phyloP scores from a whole-genome alignment of 1,140 invertebrate species.

The Drosophila auraria region DNA sequence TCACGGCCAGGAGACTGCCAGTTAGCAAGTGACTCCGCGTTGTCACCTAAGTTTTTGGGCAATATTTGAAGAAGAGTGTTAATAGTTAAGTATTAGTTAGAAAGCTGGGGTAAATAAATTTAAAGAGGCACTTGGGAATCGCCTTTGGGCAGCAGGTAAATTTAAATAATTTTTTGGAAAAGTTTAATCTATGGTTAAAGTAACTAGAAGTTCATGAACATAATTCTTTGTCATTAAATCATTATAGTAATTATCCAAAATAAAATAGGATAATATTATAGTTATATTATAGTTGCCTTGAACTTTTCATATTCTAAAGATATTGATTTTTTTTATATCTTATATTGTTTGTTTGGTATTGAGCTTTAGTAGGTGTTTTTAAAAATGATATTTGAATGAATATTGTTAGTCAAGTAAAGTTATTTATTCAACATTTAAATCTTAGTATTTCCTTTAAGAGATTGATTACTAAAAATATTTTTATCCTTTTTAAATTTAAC shows the following conservation, averaged over 20 bases:
- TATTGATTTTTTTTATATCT: too few species aligned
- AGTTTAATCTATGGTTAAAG: neutral
- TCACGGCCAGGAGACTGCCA: constrained; percentile 41
- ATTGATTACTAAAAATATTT: neutral
- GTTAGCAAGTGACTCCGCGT: constrained; percentile 16
- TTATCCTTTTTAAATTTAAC: neutral
- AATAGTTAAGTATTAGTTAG: too few species aligned
- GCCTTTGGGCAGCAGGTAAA: too few species aligned
- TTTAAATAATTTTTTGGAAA: neutral
- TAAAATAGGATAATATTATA: too few species aligned
- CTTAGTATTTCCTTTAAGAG: too few species aligned
- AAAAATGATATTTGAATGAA: too few species aligned
- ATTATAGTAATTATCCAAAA: too few species aligned
- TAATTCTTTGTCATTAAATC: neutral
- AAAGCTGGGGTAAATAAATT: neutral
- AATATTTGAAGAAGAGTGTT: neutral
- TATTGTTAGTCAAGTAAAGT: too few species aligned
- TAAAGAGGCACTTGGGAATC: neutral
- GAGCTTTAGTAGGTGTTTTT: too few species aligned
- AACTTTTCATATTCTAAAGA: too few species aligned
- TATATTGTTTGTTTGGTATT: neutral
- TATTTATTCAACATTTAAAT: too few species aligned
- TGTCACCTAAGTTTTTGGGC: neutral
- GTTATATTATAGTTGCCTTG: too few species aligned
- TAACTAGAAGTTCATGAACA: neutral